A percentile compares a stretch with the other conserved stretches of the same genome.
Conservation (phyloP, 2,113 vertebrate genomes). For the Leucopsar rothschildi region DNA sequence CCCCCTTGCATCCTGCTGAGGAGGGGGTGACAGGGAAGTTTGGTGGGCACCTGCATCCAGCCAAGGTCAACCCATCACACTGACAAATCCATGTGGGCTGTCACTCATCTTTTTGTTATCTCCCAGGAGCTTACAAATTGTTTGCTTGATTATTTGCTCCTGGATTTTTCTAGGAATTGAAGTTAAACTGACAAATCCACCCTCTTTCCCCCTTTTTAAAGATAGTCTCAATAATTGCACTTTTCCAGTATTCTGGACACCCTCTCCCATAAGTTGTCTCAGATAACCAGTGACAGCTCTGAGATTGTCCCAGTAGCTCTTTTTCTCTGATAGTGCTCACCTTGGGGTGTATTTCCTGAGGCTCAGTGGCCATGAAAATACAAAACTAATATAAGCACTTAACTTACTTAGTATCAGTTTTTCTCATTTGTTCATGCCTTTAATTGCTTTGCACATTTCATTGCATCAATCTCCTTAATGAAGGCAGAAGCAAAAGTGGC, state of each 20-base stretch:
- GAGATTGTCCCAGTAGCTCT: neutral
- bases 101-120: slow-evolving; percentile 54
- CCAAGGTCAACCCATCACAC: neutral
- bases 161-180: slow-evolving; percentile 45
- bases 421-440: neutral
- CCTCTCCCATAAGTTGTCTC: neutral
- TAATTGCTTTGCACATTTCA: neutral
- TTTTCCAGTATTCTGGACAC: neutral
- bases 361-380: neutral
- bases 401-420: neutral
- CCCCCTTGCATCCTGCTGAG: neutral
- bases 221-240: slow-evolving; percentile 6
- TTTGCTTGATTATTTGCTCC: slow-evolving; percentile 52
- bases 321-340: neutral
- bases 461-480: neutral
- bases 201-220: neutral
- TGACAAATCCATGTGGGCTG: slow-evolving; percentile 27
- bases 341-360: neutral
- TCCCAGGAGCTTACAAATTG: slow-evolving; percentile 31
- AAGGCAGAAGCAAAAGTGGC: neutral
- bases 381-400: neutral
- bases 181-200: slow-evolving; percentile 53
- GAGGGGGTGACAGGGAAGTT: neutral
- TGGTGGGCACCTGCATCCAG: neutral
- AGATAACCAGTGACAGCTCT: slow-evolving; percentile 17